A percentile compares a stretch with the other conserved stretches of the same genome.
phyloP scores from a whole-genome alignment of 2,888 invertebrate genomes.

The Campaea margaritaria region DNA sequence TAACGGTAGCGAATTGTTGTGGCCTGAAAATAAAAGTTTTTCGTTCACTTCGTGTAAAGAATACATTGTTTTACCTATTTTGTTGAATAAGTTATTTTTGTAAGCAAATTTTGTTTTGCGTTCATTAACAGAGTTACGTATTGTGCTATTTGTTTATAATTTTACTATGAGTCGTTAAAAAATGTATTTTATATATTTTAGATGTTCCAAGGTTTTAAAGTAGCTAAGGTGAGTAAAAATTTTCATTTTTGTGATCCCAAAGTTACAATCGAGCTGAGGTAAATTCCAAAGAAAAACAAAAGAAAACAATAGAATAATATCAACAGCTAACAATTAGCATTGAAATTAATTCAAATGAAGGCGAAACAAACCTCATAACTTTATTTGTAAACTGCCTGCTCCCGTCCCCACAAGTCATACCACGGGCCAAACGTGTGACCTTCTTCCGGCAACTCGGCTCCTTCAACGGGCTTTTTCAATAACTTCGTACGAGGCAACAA shows the following conservation, averaged over 20 bases:
- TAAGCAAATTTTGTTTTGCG: no score
- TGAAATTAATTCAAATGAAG: conserved; percentile 37
- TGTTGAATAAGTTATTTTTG: no score
- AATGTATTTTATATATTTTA: no score
- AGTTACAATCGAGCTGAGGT: no score
- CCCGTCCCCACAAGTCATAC: conserved; percentile 95
- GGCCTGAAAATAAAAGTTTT: conserved; percentile 85
- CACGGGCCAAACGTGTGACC: conserved; percentile 93
- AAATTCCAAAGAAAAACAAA: conserved; percentile 1
- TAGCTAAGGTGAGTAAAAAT: no score
- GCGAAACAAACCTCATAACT: conserved; percentile 57
- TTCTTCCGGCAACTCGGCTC: conserved; percentile 81
- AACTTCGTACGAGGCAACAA: conserved; percentile 90
- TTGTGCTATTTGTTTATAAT: neutral
- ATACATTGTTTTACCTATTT: no score
- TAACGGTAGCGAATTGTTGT: conserved; percentile 95
- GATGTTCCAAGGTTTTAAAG: no score
- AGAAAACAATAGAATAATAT: neutral
- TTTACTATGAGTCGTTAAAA: no score
- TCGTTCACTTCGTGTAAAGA: neutral
- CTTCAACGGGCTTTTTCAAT: conserved; percentile 83
- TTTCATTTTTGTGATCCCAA: neutral
- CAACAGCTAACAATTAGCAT: conserved; percentile 3
- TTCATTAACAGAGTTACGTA: neutral
- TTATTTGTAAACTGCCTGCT: conserved; percentile 87